phyloP scores from a whole-genome alignment of 1,140 invertebrate species.

The Aphelinus atriplicis region DNA sequence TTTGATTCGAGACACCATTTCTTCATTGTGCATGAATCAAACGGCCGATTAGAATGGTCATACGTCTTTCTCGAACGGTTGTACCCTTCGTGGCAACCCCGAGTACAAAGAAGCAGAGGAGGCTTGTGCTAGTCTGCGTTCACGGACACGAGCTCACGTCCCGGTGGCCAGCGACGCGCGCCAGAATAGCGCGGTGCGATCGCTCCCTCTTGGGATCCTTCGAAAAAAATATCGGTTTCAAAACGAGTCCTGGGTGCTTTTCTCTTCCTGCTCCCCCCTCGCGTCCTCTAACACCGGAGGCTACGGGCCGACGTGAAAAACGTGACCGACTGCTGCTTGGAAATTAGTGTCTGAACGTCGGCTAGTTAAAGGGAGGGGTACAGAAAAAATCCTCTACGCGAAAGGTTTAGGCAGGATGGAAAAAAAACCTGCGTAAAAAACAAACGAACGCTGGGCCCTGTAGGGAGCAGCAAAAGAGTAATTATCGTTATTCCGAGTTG shows the following conservation, averaged over 20 bases:
- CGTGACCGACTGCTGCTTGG: slow-evolving; percentile 1
- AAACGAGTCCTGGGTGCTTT: not conserved
- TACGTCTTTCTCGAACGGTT: no score
- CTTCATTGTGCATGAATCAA: no score
- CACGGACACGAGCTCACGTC: not conserved
- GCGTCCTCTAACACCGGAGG: not conserved
- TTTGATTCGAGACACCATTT: no score
- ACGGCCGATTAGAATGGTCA: no score
- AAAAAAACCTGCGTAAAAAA: no score
- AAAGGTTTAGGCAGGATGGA: not conserved
- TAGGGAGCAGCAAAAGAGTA: no score
- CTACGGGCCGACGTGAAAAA: not conserved
- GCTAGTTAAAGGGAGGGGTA: not conserved
- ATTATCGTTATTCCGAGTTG: no score
- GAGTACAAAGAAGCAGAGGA: no score
- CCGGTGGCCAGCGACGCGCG: not conserved
- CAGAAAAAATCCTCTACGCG: slow-evolving; percentile 8
- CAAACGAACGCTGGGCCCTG: no score
- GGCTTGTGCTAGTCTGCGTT: no score
- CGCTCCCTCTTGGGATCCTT: not conserved
- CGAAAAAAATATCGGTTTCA: slow-evolving; percentile 20
- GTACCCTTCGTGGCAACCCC: no score
- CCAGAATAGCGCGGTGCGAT: no score
- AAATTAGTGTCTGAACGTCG: slow-evolving; percentile 28
- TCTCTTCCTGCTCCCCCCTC: not conserved